These are phyloP conservation scores for Pegea sp. DNA, from an alignment of 23 tunicate species.

Conservation along the genomic window DNA sequence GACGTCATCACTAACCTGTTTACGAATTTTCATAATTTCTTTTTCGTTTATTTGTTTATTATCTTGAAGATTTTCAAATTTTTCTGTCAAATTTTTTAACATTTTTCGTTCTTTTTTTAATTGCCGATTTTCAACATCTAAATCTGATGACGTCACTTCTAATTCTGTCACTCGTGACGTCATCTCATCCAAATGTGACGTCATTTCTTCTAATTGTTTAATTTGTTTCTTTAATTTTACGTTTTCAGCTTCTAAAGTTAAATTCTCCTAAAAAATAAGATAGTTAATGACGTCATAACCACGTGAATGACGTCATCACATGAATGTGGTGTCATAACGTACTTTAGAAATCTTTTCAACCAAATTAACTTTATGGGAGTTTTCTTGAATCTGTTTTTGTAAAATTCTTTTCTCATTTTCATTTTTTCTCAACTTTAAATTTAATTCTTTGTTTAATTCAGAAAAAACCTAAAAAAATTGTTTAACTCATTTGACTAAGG, in stretches of 20 bases:
- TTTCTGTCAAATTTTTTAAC: not conserved
- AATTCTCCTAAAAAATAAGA: not conserved
- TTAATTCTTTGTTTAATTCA: too few species aligned
- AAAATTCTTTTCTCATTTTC: too few species aligned
- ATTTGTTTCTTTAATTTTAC: conserved; percentile 56
- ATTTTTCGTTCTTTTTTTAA: not conserved
- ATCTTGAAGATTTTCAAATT: not conserved
- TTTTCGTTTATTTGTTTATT: too few species aligned
- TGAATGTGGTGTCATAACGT: too few species aligned
- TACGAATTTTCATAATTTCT: not conserved
- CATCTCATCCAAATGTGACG: conserved; percentile 16
- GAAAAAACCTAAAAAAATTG: too few species aligned
- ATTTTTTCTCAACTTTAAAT: too few species aligned
- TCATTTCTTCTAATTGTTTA: conserved; percentile 32
- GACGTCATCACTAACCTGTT: not conserved
- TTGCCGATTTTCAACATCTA: conserved; percentile 64
- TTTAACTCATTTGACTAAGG: too few species aligned
- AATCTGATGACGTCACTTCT: conserved; percentile 40
- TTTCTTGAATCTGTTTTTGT: too few species aligned
- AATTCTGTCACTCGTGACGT: not conserved
- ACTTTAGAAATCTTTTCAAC: too few species aligned
- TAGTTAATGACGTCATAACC: not conserved
- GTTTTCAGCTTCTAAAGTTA: conserved; percentile 17
- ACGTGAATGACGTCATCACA: too few species aligned
- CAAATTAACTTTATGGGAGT: too few species aligned